Percentiles rank a stretch among this genome's conserved stretches.
Conservation (phyloP, 2,113 vertebrate species). For the Pollachius pollachius region DNA sequence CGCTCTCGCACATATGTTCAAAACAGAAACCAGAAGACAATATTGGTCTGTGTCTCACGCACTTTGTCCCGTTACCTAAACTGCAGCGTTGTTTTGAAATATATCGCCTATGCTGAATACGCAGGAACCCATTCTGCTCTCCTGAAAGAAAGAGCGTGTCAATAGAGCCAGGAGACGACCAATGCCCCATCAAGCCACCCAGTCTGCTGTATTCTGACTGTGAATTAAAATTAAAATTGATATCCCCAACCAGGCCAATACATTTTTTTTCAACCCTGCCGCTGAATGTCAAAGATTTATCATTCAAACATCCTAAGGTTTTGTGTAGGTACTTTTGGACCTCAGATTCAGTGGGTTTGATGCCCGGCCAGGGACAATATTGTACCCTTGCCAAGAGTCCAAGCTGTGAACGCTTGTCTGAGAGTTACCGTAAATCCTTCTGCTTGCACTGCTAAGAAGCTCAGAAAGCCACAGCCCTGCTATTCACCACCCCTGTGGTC, state of each 20-base stretch:
- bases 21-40: conserved; percentile 53
- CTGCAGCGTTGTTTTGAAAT: conserved; percentile 39
- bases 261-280: conserved; percentile 71
- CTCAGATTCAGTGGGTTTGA: conserved; percentile 75
- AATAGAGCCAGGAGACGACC: conserved; percentile 60
- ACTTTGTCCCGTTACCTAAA: conserved; percentile 46
- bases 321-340: conserved; percentile 80
- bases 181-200: conserved; percentile 70
- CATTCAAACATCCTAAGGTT: conserved; percentile 77
- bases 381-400: conserved; percentile 71
- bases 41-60: conserved; percentile 47
- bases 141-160: conserved; percentile 44
- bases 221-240: conserved; percentile 77
- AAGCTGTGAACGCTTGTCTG: conserved; percentile 81
- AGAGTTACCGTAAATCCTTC: conserved; percentile 80
- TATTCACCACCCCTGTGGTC: conserved; percentile 71
- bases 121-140: conserved; percentile 41
- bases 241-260: conserved; percentile 73
- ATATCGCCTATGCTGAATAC: conserved; percentile 68
- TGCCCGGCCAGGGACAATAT: conserved; percentile 78
- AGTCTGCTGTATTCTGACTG: conserved; percentile 56
- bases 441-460: conserved; percentile 72
- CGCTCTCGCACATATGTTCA: conserved; percentile 20
- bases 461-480: conserved; percentile 72
- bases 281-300: conserved; percentile 78